Conservation (phyloP, 1,140 invertebrate species). For the Parasteatoda tepidariorum region DNA sequence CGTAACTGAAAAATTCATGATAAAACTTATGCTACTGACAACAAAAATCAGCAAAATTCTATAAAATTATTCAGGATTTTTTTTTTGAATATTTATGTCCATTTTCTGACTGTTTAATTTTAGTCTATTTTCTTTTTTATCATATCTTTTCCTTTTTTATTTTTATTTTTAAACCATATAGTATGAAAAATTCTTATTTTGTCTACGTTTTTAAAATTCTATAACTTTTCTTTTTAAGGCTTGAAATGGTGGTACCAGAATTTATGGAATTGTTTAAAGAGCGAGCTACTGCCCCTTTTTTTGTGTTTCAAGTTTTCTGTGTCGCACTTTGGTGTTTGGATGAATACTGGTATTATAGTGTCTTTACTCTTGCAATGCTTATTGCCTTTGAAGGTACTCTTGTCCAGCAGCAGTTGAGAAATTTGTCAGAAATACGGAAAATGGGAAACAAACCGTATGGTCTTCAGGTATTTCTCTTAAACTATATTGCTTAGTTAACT, state of each 20-base stretch:
- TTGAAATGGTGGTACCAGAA: constrained; percentile 92
- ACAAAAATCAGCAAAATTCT: no score
- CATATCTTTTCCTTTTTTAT: no score
- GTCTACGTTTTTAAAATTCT: no score
- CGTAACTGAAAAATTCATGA: no score
- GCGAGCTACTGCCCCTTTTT: constrained; percentile 98
- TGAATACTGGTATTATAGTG: constrained; percentile 97
- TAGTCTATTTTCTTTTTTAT: no score
- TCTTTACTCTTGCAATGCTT: constrained; percentile 98
- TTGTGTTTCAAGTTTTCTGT: constrained; percentile 94
- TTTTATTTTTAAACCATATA: no score
- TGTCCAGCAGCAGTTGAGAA: constrained; percentile 96
- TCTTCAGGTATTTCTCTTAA: constrained; percentile 75
- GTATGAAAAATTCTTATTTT: no score
- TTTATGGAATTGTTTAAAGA: constrained; percentile 97
- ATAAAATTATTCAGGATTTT: no score
- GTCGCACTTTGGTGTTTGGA: constrained; percentile 98
- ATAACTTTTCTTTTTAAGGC: no score
- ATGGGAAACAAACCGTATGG: constrained; percentile 98
- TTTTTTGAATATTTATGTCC: no score
- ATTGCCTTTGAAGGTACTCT: constrained; percentile 98
- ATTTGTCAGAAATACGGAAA: constrained; percentile 99
- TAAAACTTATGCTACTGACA: no score
- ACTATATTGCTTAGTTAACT: constrained; percentile 26
- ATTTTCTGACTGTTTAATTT: no score